Percentiles rank a stretch among this genome's conserved stretches.
phyloP scores from a whole-genome alignment of 2,113 vertebrate genomes.

The Nothobranchius furzeri region DNA sequence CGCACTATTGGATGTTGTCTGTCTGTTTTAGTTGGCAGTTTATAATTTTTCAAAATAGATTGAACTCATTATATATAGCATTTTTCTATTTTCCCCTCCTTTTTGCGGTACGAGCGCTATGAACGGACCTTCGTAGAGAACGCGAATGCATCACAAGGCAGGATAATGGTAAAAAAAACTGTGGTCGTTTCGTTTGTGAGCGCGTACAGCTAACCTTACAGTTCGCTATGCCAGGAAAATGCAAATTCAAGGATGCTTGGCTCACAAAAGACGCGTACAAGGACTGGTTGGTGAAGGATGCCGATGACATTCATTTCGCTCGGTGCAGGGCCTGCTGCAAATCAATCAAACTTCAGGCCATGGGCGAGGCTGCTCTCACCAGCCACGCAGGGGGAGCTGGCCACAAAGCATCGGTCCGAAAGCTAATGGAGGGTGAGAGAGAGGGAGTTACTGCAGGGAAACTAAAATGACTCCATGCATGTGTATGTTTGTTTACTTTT shows the following conservation, averaged over 20 bases:
- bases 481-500: neutral
- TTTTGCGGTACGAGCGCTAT: neutral
- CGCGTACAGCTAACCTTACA: slow-evolving; percentile 45
- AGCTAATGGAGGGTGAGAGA: slow-evolving; percentile 63
- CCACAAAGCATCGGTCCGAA: slow-evolving; percentile 70
- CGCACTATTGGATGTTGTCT: neutral
- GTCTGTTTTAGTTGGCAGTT: neutral
- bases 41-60: no score
- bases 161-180: neutral
- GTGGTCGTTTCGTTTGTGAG: neutral
- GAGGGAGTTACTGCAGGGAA: neutral
- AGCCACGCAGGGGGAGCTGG: slow-evolving; percentile 72
- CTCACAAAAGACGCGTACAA: slow-evolving; percentile 64
- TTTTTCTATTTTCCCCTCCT: neutral
- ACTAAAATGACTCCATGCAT: neutral
- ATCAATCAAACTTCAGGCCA: slow-evolving; percentile 74
- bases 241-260: slow-evolving; percentile 72
- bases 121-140: neutral
- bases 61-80: no score
- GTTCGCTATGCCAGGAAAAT: slow-evolving; percentile 70
- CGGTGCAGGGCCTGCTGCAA: slow-evolving; percentile 67
- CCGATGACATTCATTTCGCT: slow-evolving; percentile 69
- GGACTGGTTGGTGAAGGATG: slow-evolving; percentile 66
- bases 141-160: slow-evolving; percentile 7
- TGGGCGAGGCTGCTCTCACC: slow-evolving; percentile 75